A percentile compares a stretch with the other conserved stretches of the same genome.
Evolutionary conservation across 1,140 invertebrate species (phyloP).

Genomic region (Procambarus clarkii): DNA sequence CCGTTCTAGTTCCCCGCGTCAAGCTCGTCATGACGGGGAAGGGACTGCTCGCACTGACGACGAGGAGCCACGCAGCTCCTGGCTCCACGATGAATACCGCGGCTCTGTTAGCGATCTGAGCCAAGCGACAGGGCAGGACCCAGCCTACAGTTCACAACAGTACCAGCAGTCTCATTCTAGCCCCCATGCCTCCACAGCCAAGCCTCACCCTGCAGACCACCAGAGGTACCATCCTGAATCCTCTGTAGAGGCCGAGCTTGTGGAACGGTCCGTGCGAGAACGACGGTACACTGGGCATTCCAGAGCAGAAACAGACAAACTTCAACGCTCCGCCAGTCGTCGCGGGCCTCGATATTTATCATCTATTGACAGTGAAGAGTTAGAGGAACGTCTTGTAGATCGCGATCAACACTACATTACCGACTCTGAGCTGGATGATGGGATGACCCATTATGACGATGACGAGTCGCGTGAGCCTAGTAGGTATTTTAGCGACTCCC

Average conservation of each 20-base stretch:
- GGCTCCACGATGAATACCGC: slow-evolving; percentile 60
- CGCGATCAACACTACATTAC: slow-evolving; percentile 37
- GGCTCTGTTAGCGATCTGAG: slow-evolving; percentile 25
- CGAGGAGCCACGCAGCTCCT: slow-evolving; percentile 51
- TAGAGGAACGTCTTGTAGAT: slow-evolving; percentile 9
- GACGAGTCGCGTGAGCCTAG: slow-evolving; percentile 58
- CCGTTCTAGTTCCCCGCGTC: slow-evolving; percentile 30
- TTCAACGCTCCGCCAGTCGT: not conserved
- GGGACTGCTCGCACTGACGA: slow-evolving; percentile 1
- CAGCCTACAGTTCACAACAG: slow-evolving; percentile 35
- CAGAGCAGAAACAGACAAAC: slow-evolving; percentile 6
- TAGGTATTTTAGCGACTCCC: slow-evolving; percentile 61
- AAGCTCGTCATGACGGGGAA: not conserved
- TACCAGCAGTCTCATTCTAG: slow-evolving; percentile 11
- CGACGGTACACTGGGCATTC: slow-evolving; percentile 39
- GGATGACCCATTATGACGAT: slow-evolving; percentile 63
- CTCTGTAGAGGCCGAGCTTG: slow-evolving; percentile 11
- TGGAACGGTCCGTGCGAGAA: slow-evolving; percentile 15
- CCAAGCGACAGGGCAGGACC: slow-evolving; percentile 15
- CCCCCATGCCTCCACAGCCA: not conserved
- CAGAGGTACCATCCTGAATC: slow-evolving; percentile 22
- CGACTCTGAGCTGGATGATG: slow-evolving; percentile 66
- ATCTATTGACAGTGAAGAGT: slow-evolving; percentile 55
- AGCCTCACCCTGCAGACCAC: slow-evolving; percentile 16
- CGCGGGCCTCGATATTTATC: slow-evolving; percentile 32